Conservation (phyloP, 2,797 vertebrate genomes). For the Heteromormyrus szaboi region DNA sequence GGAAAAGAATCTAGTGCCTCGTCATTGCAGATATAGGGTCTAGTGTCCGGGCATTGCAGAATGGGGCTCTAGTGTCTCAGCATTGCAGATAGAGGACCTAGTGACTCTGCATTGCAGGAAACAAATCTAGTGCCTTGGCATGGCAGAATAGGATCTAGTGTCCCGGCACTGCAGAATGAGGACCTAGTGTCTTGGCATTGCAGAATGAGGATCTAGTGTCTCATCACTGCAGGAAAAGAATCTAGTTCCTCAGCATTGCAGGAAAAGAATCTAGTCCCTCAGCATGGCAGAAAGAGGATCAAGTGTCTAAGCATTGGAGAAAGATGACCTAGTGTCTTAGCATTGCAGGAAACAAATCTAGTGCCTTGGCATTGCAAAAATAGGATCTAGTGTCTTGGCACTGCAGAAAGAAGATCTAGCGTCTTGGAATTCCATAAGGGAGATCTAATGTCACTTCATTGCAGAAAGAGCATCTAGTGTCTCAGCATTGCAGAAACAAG, state of each 20-base stretch:
- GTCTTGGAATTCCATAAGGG: not conserved
- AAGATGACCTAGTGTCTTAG: not conserved
- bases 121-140: not conserved
- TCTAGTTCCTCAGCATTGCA: too few relatives aligned
- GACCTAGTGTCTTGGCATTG: not conserved
- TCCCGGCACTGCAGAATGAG: not conserved
- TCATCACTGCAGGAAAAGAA: not conserved
- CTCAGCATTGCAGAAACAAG: not conserved
- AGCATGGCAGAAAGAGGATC: not conserved
- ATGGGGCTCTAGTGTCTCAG: too few relatives aligned
- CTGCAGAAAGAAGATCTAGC: not conserved
- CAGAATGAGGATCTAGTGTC: not conserved
- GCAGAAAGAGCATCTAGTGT: not conserved
- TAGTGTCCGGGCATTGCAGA: not conserved
- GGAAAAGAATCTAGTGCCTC: not conserved
- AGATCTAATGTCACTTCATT: not conserved
- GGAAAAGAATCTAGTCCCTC: too few relatives aligned
- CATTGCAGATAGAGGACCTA: not conserved
- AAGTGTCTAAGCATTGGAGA: not conserved
- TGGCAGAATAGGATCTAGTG: not conserved
- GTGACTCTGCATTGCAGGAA: not conserved
- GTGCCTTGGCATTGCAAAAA: not conserved
- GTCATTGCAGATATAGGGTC: not conserved
- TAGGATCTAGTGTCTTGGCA: not conserved
- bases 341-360: not conserved